Evolutionary conservation across 2,888 invertebrate species (phyloP).

Genomic region (Aelia acuminata): DNA sequence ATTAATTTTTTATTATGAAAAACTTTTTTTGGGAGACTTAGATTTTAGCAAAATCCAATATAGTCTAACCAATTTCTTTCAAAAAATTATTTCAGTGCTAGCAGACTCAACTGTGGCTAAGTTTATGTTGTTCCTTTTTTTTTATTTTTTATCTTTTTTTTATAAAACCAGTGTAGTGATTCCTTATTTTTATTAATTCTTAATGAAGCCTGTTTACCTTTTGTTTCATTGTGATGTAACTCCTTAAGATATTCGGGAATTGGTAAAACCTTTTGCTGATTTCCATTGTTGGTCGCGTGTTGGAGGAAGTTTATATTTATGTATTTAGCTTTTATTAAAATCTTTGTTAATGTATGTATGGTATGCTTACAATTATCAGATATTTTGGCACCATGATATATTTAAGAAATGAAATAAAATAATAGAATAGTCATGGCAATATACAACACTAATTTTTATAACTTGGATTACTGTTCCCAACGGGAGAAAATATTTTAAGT

Average conservation of each 20-base stretch:
- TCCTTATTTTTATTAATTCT: not conserved
- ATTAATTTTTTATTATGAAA: too few relatives aligned
- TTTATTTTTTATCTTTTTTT: not conserved
- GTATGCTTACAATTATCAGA: constrained; percentile 16
- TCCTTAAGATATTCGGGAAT: not conserved
- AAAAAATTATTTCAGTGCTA: not conserved
- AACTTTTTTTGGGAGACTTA: too few relatives aligned
- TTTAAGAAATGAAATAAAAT: not conserved
- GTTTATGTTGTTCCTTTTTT: not conserved
- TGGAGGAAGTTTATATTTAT: not conserved
- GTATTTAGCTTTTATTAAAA: constrained; percentile 1
- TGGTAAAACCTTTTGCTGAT: not conserved
- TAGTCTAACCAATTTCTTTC: too few relatives aligned
- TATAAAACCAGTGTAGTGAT: not conserved
- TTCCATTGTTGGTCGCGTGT: not conserved
- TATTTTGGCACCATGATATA: constrained; percentile 3
- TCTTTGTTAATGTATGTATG: constrained; percentile 15
- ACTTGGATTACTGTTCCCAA: constrained; percentile 23
- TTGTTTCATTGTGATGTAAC: not conserved
- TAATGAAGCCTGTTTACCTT: not conserved
- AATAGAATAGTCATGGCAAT: constrained; percentile 34
- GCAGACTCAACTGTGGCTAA: not conserved
- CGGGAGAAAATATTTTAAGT: constrained; percentile 21
- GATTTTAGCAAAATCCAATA: too few relatives aligned
- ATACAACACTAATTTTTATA: constrained; percentile 13